A percentile compares a stretch with the other conserved stretches of the same genome.
Evolutionary conservation across 2,888 invertebrate genomes (phyloP).

Genomic region (Phalera bucephala): DNA sequence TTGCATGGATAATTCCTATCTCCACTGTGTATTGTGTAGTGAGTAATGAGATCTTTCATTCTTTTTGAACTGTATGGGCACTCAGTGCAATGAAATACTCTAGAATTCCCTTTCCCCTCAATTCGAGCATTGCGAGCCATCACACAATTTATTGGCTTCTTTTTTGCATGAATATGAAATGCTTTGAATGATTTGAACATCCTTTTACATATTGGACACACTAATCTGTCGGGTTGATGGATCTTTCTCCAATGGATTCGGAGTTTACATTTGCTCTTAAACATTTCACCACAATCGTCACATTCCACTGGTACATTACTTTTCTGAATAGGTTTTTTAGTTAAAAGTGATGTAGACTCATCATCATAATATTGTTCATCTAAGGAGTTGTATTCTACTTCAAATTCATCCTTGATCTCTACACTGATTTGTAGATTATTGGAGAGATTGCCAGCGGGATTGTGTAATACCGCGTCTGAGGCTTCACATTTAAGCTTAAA

Average conservation of each 20-base stretch:
- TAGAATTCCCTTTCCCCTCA: constrained; percentile 48
- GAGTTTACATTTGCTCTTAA: constrained; percentile 48
- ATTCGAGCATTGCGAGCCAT: constrained; percentile 34
- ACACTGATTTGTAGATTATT: constrained; percentile 5
- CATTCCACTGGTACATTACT: constrained; percentile 23
- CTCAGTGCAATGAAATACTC: constrained; percentile 40
- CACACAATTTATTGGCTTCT: constrained; percentile 32
- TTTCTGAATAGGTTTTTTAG: constrained; percentile 3
- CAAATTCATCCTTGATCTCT: constrained; percentile 1
- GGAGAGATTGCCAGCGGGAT: constrained; percentile 6
- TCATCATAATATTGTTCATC: background rate
- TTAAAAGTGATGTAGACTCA: too few relatives aligned
- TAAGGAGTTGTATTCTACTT: background rate
- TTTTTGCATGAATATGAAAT: constrained; percentile 41
- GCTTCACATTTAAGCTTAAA: constrained; percentile 63
- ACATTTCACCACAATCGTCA: constrained; percentile 38
- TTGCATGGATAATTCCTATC: constrained; percentile 54
- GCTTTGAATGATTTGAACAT: constrained; percentile 48
- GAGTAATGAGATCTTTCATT: constrained; percentile 51
- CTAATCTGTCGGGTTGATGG: constrained; percentile 29
- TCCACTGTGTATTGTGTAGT: constrained; percentile 54
- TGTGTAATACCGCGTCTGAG: constrained; percentile 45
- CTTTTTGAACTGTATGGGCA: constrained; percentile 52
- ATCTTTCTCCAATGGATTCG: constrained; percentile 45
- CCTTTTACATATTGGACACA: constrained; percentile 40